Evolutionary conservation across 2,888 invertebrate species (phyloP).

Genomic region (Chloroclysta siterata): DNA sequence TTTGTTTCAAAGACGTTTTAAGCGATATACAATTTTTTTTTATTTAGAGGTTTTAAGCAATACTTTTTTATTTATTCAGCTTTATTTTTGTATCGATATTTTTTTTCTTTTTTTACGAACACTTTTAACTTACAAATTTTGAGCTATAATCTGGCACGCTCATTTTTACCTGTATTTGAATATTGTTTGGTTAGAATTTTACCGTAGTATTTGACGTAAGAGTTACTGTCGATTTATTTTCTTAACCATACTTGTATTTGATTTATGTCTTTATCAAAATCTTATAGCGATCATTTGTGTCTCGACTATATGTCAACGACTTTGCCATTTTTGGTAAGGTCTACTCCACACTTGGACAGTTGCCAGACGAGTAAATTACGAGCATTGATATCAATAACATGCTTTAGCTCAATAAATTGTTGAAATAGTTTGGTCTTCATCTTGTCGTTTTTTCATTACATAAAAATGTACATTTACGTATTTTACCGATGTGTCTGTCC

Average conservation of each 20-base stretch:
- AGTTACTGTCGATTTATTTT: neutral
- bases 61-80: neutral
- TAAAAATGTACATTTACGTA: neutral
- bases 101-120: neutral
- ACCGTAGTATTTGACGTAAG: neutral
- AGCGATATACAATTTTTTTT: neutral
- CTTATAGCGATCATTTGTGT: constrained; percentile 24
- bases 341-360: constrained; percentile 33
- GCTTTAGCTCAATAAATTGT: constrained; percentile 20
- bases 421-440: neutral
- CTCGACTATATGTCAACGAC: constrained; percentile 33
- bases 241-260: neutral
- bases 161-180: neutral
- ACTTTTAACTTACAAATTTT: neutral
- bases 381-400: constrained; percentile 30
- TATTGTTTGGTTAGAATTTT: neutral
- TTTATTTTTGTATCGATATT: neutral
- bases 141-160: neutral
- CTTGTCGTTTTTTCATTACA: neutral
- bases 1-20: constrained; percentile 11
- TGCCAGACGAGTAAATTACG: constrained; percentile 33
- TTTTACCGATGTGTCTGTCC: neutral
- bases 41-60: neutral
- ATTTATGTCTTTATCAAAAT: constrained; percentile 18
- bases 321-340: constrained; percentile 34